phyloP scores from a whole-genome alignment of 2,113 vertebrate species.

The Tragulus kanchil region DNA sequence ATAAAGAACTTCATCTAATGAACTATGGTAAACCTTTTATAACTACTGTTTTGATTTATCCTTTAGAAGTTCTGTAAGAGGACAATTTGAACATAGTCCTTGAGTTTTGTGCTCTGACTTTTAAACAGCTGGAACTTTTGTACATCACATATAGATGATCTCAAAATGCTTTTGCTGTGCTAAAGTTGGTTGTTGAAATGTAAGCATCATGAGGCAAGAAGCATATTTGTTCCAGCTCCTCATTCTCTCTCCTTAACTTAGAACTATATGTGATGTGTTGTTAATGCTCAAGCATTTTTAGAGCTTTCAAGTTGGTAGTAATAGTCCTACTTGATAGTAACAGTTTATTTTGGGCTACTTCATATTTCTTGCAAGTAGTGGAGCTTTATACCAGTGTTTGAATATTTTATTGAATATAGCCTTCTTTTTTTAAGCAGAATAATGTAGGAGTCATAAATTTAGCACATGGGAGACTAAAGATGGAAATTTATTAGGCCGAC shows the following conservation, averaged over 20 bases:
- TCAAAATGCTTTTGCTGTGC: not conserved
- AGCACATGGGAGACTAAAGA: not conserved
- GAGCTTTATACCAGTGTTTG: not conserved
- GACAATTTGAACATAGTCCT: not conserved
- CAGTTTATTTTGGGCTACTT: not conserved
- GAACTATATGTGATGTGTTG: not conserved
- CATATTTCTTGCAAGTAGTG: not conserved
- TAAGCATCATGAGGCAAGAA: not conserved
- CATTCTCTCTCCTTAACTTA: not conserved
- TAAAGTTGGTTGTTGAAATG: constrained; percentile 35
- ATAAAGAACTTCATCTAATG: not conserved
- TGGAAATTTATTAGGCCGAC: not conserved
- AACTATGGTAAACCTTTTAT: not conserved
- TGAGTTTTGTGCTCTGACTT: constrained; percentile 9
- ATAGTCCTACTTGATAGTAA: not conserved
- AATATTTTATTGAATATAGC: not conserved
- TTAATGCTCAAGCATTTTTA: not conserved
- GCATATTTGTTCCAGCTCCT: not conserved
- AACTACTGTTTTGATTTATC: not conserved
- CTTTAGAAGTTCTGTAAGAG: not conserved
- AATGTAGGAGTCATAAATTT: not conserved
- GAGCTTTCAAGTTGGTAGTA: not conserved
- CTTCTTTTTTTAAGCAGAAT: constrained; percentile 20
- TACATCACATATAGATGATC: not conserved
- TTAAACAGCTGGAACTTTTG: not conserved